Evolutionary conservation across 2,888 invertebrate genomes (phyloP).

Genomic region (Tiliacea citrago): DNA sequence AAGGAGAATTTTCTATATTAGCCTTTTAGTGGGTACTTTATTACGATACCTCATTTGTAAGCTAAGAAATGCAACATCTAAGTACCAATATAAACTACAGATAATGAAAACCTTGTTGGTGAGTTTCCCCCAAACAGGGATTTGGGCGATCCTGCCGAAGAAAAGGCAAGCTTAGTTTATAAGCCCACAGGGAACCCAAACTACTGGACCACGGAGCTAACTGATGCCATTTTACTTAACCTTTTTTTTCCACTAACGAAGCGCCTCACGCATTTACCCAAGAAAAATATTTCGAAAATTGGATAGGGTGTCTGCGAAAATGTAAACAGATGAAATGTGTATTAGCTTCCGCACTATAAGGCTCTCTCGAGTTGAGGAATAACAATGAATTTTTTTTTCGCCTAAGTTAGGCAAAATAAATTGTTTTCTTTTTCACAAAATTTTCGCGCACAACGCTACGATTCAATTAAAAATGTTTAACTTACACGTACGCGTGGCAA

Average conservation of each 20-base stretch:
- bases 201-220: conserved; percentile 59
- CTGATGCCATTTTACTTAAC: conserved; percentile 50
- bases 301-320: conserved; percentile 26
- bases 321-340: conserved; percentile 43
- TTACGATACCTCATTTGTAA: background rate
- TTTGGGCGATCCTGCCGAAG: conserved; percentile 43
- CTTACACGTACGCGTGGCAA: conserved; percentile 14
- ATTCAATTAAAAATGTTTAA: conserved; percentile 46
- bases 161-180: conserved; percentile 65
- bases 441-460: background rate
- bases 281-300: conserved; percentile 41
- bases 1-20: background rate
- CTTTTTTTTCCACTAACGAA: conserved; percentile 52
- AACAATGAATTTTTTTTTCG: conserved; percentile 22
- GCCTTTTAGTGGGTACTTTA: background rate
- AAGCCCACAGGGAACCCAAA: conserved; percentile 61
- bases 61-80: conserved; percentile 2
- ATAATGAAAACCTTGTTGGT: conserved; percentile 52
- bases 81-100: conserved; percentile 34
- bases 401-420: background rate
- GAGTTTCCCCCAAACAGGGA: conserved; percentile 40
- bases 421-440: background rate
- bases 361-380: conserved; percentile 17
- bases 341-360: conserved; percentile 25
- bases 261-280: conserved; percentile 26